Base-by-base conservation (phyloP, 1,140 invertebrate genomes). In the Leptinotarsa texana region DNA sequence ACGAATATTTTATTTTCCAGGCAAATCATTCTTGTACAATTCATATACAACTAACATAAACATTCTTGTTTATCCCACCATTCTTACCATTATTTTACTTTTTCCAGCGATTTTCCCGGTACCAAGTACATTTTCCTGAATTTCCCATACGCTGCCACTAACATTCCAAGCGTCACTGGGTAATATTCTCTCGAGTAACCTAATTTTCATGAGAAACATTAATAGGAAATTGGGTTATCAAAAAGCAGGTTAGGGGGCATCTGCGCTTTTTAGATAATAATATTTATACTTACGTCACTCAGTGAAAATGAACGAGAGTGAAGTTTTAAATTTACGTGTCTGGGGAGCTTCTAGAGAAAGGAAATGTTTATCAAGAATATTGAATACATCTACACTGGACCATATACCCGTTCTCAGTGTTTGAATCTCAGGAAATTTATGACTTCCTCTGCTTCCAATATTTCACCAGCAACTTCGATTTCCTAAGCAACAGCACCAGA, bases 261-360 rank as follows among this genome's bases (percentile, higher is more conserved):
- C 69, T 71, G 69, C 22, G 69, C 69, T 71, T 71, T 71, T 71
- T 71, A 71, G 69, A 71, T 71, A 71, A 71, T 71, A 71, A 27
- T 68, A 47, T 68, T 68, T 68, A 68, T 33, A 42, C 66, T 42
- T 42, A 47, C 24, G 47, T 42, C 42, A 18, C 65, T 61, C 62
- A 22, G 49, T 11, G 6, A 27, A 24, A 22, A 57, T 57, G 51
- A 57, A 57, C 51, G 51, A 18, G 51, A 57, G 51, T 18, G 17
- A 57, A 57, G 51, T 57, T 57, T 57, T 1, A 57, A 17, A 57
- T 57, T 57, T 4, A 57, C n/a, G 51, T 57, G 33, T 42, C 33
- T 42, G 33, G 33, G 33, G 33, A 42, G 33, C 2, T 42, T 42
- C 8, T 8, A 42, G 33, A 42, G 33, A 42, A 42, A 42, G 8